Evolutionary conservation across 1,140 invertebrate species (phyloP).

Genomic region (Panagrolaimus sp.): DNA sequence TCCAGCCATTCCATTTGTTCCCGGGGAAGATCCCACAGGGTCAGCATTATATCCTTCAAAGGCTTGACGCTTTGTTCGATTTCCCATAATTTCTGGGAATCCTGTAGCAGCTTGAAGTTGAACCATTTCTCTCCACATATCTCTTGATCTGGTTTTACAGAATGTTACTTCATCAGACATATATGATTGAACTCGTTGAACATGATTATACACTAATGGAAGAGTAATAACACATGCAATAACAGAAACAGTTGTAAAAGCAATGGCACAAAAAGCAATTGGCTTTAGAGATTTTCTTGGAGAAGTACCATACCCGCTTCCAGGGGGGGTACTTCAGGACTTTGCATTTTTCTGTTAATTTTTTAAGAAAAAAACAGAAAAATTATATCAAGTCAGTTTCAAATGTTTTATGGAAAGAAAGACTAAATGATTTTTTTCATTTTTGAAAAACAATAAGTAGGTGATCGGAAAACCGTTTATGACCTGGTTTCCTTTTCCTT

Average conservation of each 20-base stretch:
- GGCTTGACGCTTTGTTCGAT: constrained; percentile 25
- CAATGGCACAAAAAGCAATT: constrained; percentile 55
- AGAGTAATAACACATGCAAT: constrained; percentile 54
- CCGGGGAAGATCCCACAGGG: constrained; percentile 36
- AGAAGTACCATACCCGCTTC: constrained; percentile 20
- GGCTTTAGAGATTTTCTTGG: constrained; percentile 45
- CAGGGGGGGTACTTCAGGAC: constrained; percentile 3
- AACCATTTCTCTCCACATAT: constrained; percentile 59
- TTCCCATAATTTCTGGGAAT: constrained; percentile 13
- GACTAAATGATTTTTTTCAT: too few relatives aligned
- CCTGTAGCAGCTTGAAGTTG: constrained; percentile 52
- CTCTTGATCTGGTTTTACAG: constrained; percentile 56
- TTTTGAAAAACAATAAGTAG: too few relatives aligned
- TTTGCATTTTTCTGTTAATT: background rate
- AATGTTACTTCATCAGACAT: constrained; percentile 60
- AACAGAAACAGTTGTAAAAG: constrained; percentile 57
- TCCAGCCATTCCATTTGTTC: constrained; percentile 42
- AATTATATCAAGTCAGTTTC: too few relatives aligned
- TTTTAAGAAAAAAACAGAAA: too few relatives aligned
- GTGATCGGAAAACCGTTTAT: too few relatives aligned
- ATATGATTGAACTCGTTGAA: constrained; percentile 58
- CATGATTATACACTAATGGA: constrained; percentile 58
- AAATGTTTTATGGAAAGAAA: too few relatives aligned
- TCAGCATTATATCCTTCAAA: constrained; percentile 25
- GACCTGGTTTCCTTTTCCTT: too few relatives aligned